These are phyloP conservation scores for Phenganax stokvisi DNA, from an alignment of 92 coral and sea anemone species.

Conservation along the genomic window DNA sequence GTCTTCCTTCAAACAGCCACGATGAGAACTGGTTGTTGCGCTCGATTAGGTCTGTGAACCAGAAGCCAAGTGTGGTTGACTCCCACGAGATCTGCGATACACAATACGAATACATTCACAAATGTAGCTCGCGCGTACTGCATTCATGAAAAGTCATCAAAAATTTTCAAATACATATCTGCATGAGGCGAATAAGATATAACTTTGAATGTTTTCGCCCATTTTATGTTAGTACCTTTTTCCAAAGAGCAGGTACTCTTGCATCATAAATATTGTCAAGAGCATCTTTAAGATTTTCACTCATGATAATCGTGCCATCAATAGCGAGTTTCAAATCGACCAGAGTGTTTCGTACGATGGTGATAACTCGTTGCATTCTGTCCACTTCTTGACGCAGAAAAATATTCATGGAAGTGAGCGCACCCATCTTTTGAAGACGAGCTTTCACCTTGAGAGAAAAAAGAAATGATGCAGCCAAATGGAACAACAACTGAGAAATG, in stretches of 20 bases:
- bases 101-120: not conserved
- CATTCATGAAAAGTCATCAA: too few relatives aligned
- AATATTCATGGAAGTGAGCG: conserved; percentile 92
- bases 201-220: too few relatives aligned
- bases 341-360: conserved; percentile 75
- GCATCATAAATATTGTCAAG: conserved; percentile 96
- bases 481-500: not conserved
- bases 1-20: conserved; percentile 96
- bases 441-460: conserved; percentile 62
- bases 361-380: conserved; percentile 95
- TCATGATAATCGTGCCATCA: conserved; percentile 98
- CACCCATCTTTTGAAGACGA: conserved; percentile 97
- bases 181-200: too few relatives aligned
- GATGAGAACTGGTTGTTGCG: conserved; percentile 80
- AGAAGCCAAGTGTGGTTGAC: conserved; percentile 94
- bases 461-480: not conserved
- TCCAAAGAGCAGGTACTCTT: conserved; percentile 92
- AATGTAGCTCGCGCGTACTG: not conserved
- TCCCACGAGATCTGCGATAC: conserved; percentile 83
- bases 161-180: too few relatives aligned
- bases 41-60: conserved; percentile 96
- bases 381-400: conserved; percentile 98
- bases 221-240: conserved; percentile 54
- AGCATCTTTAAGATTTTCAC: conserved; percentile 97
- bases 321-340: conserved; percentile 89